Base-by-base conservation (phyloP, 1,140 invertebrate genomes). In the Bombyx mandarina region DNA sequence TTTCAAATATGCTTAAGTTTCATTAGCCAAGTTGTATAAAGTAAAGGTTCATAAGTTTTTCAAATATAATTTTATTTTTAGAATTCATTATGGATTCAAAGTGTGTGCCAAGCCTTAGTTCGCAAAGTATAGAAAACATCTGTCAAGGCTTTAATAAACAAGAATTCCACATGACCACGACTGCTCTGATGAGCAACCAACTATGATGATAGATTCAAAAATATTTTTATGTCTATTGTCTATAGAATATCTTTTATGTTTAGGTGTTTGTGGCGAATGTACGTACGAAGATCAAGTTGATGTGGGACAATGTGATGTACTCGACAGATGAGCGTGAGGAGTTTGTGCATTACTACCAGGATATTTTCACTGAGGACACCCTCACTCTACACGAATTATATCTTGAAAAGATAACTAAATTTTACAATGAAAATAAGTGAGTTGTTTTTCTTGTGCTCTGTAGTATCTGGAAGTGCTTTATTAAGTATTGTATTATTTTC, bases 371-470 rank as follows among this genome's bases (percentile, higher is more conserved):
- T 43, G 95, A 96, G 70, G 93, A 94, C 71, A 84, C 94, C 1
- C 84, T 96, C 9, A 90, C 90, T 10, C 69, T 93, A 5, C 93
- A 95, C 75, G 95, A 96, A 74, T 69, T 91, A 7, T 94, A 97
- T 79, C 82, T 94, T 3, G 85, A 91, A 44, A 91, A 91, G 73
- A 86, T 95, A 35, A 90, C 91, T 55, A 89, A 87, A 18, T 93
- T 90, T 73, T 94, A 94, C 73, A 88, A 92, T 60, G 84, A 90
- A 0, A 91, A 95, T 67, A 89, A 90, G 86, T 91, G 85, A 69
- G 89, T 91, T 49, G 73, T 86, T 48, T 58, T n/a, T 50, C 58
- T n/a, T 47, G 8, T 47, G 2, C 8, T 12, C 6, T 1, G 1
- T 47, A 47, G 0, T 47, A 47, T 47, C 45, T 47, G 45, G 2